Base-by-base conservation (phyloP, 1,140 invertebrate genomes). In the Drosophila elegans region DNA sequence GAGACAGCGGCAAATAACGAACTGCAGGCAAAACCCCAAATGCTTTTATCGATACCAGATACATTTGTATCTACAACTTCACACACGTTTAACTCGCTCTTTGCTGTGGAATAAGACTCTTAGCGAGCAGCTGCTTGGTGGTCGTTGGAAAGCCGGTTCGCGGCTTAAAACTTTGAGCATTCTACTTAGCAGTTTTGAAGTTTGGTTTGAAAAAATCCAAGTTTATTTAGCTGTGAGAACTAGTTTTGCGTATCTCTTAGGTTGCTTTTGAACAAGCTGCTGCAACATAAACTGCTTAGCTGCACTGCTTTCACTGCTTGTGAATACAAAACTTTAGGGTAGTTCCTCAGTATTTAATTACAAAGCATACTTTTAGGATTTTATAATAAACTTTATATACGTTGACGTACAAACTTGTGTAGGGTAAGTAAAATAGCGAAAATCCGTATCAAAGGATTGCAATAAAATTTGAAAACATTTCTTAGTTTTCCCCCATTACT, bases 21-120 rank as follows among this genome's bases (percentile, higher is more conserved):
- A 68, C 60, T 68, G 66, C 63, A 80, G 55, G 64, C 68, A 4
- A 34, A 34, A 54, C 29, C 32, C 21, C 21, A 59, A 72, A 68
- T 78, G 79, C 68, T 66, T 85, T 77, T 80, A 84, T 84, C 80
- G 71, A 67, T 68, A 62, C 66, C 72, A 77, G 84, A 86, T 88
- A 83, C 82, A 86, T 86, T 86, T 88, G 83, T 88, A 86, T 88
- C 79, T 83, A 68, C 66, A 73, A 68, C 52, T 38, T 66, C 39
- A 38, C 42, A 36, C 42, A 44, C 39, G 25, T 39, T 21, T 7
- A 25, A 10, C 9, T 6, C 34, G 39, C 36, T 52, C 46, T 55
- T 48, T 44, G 44, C 32, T 32, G 25, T 16, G 12, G 44, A 41
- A 46, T 13, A 3, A 36, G 66, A 46, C 78, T 81, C 83, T 88